Evolutionary conservation across 2,113 vertebrate genomes (phyloP).

Genomic region (Glaucidium brasilianum): DNA sequence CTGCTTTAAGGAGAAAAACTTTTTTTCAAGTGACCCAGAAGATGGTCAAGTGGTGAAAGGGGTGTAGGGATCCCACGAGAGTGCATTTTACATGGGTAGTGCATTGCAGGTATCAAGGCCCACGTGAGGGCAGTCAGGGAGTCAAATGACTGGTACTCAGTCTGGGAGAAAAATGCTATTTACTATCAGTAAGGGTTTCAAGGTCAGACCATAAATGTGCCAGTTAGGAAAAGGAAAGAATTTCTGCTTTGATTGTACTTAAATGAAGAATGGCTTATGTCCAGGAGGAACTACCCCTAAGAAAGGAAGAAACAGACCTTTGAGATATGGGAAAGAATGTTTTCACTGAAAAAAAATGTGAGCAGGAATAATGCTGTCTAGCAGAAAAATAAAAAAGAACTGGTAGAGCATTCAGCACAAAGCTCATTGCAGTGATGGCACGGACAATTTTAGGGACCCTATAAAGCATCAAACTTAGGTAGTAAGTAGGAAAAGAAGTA

Average conservation of each 20-base stretch:
- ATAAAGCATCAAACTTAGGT: not conserved
- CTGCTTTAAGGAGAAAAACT: not conserved
- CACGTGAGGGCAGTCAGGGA: not conserved
- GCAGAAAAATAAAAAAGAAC: not conserved
- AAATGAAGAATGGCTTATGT: not conserved
- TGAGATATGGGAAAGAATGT: not conserved
- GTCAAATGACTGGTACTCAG: not conserved
- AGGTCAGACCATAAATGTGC: not conserved
- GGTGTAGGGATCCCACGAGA: accelerated
- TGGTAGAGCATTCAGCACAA: not conserved
- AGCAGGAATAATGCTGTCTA: not conserved
- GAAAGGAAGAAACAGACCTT: not conserved
- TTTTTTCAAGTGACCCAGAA: not conserved
- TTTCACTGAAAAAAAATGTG: not conserved
- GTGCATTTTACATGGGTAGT: not conserved
- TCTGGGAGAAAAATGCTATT: not conserved
- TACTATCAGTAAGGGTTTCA: not conserved
- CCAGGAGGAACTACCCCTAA: not conserved
- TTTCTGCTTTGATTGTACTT: not conserved
- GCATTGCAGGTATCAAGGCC: not conserved
- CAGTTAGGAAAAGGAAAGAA: not conserved
- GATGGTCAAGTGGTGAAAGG: not conserved
- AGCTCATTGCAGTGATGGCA: not conserved
- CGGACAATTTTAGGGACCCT: not conserved
- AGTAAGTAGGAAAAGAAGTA: not conserved